phyloP scores from a whole-genome alignment of 1,140 invertebrate genomes.

The Drosophila rhopaloa region DNA sequence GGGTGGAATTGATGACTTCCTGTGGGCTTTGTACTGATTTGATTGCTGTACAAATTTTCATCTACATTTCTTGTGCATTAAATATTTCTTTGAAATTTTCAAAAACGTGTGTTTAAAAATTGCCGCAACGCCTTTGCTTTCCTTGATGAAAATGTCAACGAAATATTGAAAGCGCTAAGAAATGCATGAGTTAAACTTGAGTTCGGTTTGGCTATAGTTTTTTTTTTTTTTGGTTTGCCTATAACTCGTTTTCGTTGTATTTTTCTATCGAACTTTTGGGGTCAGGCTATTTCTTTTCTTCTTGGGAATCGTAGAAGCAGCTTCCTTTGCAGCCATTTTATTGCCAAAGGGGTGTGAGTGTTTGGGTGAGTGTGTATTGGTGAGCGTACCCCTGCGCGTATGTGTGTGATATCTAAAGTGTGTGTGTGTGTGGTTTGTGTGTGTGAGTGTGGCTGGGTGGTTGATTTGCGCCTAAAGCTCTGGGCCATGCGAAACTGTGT shows the following conservation, averaged over 20 bases:
- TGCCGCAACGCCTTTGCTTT: conserved; percentile 70
- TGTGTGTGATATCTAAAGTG: conserved; percentile 43
- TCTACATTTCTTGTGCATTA: conserved; percentile 66
- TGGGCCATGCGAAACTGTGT: conserved; percentile 62
- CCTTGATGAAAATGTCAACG: conserved; percentile 67
- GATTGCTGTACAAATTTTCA: conserved; percentile 30
- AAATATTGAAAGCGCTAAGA: conserved; percentile 75
- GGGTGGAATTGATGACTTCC: conserved; percentile 30
- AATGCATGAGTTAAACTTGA: conserved; percentile 48
- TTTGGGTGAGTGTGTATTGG: conserved; percentile 27
- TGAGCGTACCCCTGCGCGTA: conserved; percentile 58
- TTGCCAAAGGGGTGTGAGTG: conserved; percentile 73
- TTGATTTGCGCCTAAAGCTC: conserved; percentile 74
- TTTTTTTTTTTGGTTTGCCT: conserved; percentile 1
- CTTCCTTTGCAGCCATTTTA: conserved; percentile 82
- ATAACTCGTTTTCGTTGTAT: conserved; percentile 24
- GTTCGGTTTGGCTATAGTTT: conserved; percentile 21
- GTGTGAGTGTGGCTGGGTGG: conserved; percentile 63
- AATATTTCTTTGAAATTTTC: conserved; percentile 74
- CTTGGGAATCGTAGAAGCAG: conserved; percentile 82
- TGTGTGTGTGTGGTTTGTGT: conserved; percentile 50
- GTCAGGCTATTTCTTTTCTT: conserved; percentile 79
- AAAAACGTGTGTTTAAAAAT: conserved; percentile 58
- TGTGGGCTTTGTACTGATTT: conserved; percentile 26
- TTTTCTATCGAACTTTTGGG: conserved; percentile 39